Evolutionary conservation across 2,888 invertebrate genomes (phyloP), one percentile per base, ranked within the genome.

Genomic region (Synanthedon vespiformis): DNA sequence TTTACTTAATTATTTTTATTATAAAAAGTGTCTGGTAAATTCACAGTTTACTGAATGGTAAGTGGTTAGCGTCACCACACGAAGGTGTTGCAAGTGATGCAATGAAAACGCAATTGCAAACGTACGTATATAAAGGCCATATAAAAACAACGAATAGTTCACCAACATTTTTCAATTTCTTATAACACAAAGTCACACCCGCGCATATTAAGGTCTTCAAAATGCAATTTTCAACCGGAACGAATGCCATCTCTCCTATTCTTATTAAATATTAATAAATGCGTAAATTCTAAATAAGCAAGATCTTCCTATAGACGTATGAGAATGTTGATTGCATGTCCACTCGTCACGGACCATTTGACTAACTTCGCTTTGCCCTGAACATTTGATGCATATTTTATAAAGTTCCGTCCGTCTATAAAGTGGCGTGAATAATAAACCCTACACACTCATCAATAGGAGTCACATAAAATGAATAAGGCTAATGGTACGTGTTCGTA

Each of bases 301-400:
- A 65, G 61, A 65, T 56, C 55, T 59, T 56, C 50, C 56, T 44
- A 44, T 14, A 44, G 44, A 44, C 44, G 14, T 44, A 44, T 5
- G 44, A 8, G 80, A 77, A 80, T 80, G 74, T 76, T 79, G 77
- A 80, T 83, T 81, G 72, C 74, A 63, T 65, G 62, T 67, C 68
- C 70, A 68, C 70, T 73, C 70, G 67, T 65, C 68, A 67, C 68
- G 70, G 68, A 61, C 68, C 70, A 72, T 78, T 78, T 78, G 78
- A 74, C 72, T 73, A 74, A 78, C 71, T 66, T 61, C 65, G 67
- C 65, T 65, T 67, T 67, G 63, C 67, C 64, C 61, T 63, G 63
- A 67, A 65, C 61, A 70, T 71, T 64, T 70, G 69, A 44, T 48
- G 13, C 67, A 67, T 68, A 64, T 62, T 65, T 61, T 59, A 58